phyloP scores from a whole-genome alignment of 2,888 invertebrate genomes.

The Ellobium chinense region DNA sequence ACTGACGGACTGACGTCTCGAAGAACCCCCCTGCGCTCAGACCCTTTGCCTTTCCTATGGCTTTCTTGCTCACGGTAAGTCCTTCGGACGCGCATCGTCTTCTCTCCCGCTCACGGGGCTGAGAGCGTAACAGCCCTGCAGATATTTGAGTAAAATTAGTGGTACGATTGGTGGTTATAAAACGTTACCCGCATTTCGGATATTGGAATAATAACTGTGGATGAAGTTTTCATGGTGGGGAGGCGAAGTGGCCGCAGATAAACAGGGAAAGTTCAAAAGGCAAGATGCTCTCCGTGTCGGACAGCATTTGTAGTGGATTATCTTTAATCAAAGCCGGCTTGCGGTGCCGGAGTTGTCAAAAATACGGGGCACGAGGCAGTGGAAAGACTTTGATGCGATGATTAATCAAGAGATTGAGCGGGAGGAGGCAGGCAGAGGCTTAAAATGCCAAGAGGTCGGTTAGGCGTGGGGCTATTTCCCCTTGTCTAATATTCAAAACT shows the following conservation, averaged over 20 bases:
- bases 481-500: no score
- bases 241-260: constrained; percentile 25
- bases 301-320: constrained; percentile 24
- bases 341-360: constrained; percentile 38
- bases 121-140: constrained; percentile 18
- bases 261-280: constrained; percentile 31
- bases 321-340: constrained; percentile 34
- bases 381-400: constrained; percentile 18
- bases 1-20: constrained; percentile 3
- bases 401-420: constrained; percentile 33
- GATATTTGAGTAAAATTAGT: constrained; percentile 42
- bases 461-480: no score
- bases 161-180: constrained; percentile 7
- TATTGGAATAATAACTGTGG: constrained; percentile 22
- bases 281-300: constrained; percentile 23
- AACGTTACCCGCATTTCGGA: constrained; percentile 33
- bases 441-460: neutral
- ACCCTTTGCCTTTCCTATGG: neutral
- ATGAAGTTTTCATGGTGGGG: neutral
- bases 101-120: neutral
- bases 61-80: neutral
- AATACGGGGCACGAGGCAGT: constrained; percentile 40
- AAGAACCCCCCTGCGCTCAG: constrained; percentile 7
- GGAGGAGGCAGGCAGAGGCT: neutral
- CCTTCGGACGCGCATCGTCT: neutral